A percentile compares a stretch with the other conserved stretches of the same genome.
These are phyloP conservation scores for Podabrus alpinus DNA, from an alignment of 2,888 invertebrate species.

Conservation along the genomic window DNA sequence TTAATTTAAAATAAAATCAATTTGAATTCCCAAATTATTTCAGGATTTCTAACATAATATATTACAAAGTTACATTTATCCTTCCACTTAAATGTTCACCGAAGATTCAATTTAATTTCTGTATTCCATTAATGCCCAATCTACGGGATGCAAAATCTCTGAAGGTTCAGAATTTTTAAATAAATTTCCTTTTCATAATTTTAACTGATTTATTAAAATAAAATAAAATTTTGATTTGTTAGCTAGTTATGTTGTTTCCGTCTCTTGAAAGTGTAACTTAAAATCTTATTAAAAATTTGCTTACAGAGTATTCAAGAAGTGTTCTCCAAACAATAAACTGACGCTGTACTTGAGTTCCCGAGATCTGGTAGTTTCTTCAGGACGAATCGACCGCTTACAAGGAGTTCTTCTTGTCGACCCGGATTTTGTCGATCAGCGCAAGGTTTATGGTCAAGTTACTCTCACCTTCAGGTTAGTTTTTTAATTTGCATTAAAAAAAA, in stretches of 20 bases:
- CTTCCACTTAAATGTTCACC: neutral
- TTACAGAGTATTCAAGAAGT: conserved; percentile 83
- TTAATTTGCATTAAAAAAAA: neutral
- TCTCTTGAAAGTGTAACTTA: neutral
- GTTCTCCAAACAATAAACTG: conserved; percentile 82
- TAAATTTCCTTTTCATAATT: neutral
- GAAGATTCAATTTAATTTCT: neutral
- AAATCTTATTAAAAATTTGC: conserved; percentile 16
- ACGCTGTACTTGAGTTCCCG: conserved; percentile 82
- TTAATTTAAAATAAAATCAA: neutral
- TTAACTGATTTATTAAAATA: neutral
- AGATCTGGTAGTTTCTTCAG: conserved; percentile 77
- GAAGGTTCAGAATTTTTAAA: neutral
- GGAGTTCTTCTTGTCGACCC: conserved; percentile 93
- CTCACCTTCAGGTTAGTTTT: conserved; percentile 83
- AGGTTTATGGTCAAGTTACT: conserved; percentile 83
- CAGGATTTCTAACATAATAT: neutral
- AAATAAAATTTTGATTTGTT: neutral
- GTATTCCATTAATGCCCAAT: neutral
- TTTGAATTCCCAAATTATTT: neutral
- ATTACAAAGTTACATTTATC: neutral
- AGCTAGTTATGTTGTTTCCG: neutral
- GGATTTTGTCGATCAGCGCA: conserved; percentile 79
- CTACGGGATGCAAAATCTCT: neutral
- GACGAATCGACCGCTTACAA: conserved; percentile 77